These are phyloP conservation scores for Lepidocyrtinus sp. DNA, from an alignment of 2,888 invertebrate genomes.

Conservation along the genomic window DNA sequence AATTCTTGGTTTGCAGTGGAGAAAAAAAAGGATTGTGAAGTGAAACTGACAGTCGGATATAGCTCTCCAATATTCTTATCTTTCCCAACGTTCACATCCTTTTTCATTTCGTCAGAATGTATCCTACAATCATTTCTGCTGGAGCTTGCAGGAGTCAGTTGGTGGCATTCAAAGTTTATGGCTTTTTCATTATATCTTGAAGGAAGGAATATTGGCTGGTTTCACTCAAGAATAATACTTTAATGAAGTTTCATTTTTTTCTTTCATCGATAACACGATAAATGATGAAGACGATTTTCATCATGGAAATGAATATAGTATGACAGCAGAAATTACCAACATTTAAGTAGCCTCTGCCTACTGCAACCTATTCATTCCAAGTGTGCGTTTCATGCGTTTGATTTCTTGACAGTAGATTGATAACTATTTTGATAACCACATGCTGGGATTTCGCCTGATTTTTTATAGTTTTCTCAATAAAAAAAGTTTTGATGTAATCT, in stretches of 20 bases:
- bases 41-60: slow-evolving; percentile 39
- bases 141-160: not conserved
- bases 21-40: slow-evolving; percentile 35
- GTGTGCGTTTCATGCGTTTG: no score
- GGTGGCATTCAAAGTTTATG: not conserved
- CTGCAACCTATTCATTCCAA: no score
- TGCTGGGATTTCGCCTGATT: slow-evolving; percentile 49
- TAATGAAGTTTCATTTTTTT: slow-evolving; percentile 43
- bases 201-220: not conserved
- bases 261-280: not conserved
- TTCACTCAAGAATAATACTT: slow-evolving; percentile 27
- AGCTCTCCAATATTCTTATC: not conserved
- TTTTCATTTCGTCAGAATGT: not conserved
- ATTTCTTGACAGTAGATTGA: slow-evolving; percentile 39
- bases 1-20: slow-evolving; percentile 5
- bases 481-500: slow-evolving; percentile 47
- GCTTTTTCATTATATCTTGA: not conserved
- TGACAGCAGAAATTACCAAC: slow-evolving; percentile 29
- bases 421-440: slow-evolving; percentile 47
- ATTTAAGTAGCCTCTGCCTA: no score
- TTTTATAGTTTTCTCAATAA: no score
- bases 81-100: not conserved
- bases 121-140: not conserved
- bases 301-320: slow-evolving; percentile 33
- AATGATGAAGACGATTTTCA: not conserved